These are phyloP conservation scores for Rhinichthys osculus DNA, from an alignment of 2,797 vertebrate genomes.

Conservation along the genomic window DNA sequence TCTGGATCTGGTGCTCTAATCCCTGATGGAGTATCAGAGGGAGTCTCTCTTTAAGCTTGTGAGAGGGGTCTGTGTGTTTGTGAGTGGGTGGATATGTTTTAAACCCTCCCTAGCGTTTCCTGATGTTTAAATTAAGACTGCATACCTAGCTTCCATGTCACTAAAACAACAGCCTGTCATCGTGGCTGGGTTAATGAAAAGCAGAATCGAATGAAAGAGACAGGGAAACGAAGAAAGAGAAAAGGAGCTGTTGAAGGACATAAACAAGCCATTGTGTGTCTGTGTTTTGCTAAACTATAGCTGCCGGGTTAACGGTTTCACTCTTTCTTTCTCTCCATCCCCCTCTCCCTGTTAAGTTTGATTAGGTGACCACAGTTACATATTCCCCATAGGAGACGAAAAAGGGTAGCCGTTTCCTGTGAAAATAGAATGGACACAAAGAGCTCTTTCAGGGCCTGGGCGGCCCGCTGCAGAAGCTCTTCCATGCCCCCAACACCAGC, in stretches of 20 bases:
- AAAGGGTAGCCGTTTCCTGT: conserved; percentile 89
- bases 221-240: conserved; percentile 20
- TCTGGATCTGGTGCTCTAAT: conserved; percentile 54
- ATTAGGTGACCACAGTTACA: conserved; percentile 92
- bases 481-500: conserved; percentile 56
- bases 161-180: conserved; percentile 80
- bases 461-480: conserved; percentile 56
- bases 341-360: conserved; percentile 81
- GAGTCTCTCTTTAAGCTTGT: conserved; percentile 47
- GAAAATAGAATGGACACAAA: conserved; percentile 91
- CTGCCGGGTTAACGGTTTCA: conserved; percentile 75
- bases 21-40: conserved; percentile 53
- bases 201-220: conserved; percentile 62
- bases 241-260: conserved; percentile 66
- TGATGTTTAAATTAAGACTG: conserved; percentile 73
- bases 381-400: conserved; percentile 92
- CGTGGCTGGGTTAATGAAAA: conserved; percentile 78
- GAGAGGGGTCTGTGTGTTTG: conserved; percentile 39
- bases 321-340: conserved; percentile 55
- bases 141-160: conserved; percentile 73
- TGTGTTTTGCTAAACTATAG: conserved; percentile 74
- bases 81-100: conserved; percentile 34
- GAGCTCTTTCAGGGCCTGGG: conserved; percentile 82
- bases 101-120: conserved; percentile 64
- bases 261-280: conserved; percentile 84